phyloP scores from a whole-genome alignment of 2,888 invertebrate genomes.

The Oligia strigilis region DNA sequence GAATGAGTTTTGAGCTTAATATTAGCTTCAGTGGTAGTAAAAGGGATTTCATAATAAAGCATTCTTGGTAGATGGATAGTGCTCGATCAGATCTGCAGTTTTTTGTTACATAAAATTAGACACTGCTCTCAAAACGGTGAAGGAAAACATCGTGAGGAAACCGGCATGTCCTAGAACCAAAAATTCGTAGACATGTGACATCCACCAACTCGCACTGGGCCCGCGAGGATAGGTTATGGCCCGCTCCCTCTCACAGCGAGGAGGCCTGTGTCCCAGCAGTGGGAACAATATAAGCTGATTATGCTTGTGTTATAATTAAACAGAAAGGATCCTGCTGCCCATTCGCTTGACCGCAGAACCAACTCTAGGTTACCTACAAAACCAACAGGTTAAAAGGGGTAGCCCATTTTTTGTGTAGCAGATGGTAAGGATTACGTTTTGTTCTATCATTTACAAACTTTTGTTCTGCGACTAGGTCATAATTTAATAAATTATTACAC shows the following conservation, averaged over 20 bases:
- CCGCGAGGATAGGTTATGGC: neutral
- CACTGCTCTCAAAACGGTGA: neutral
- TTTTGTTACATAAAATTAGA: neutral
- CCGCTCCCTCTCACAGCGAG: neutral
- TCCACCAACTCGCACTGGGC: neutral
- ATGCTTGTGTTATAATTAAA: neutral
- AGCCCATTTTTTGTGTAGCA: neutral
- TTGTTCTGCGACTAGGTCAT: neutral
- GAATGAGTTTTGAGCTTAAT: neutral
- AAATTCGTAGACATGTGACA: neutral
- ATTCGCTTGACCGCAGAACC: neutral
- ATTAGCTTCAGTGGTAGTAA: neutral
- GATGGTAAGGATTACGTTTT: neutral
- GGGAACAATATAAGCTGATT: neutral
- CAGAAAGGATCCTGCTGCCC: neutral
- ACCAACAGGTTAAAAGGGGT: neutral
- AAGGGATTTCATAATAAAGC: neutral
- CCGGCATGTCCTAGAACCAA: neutral
- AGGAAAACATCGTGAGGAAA: neutral
- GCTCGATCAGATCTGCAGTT: neutral
- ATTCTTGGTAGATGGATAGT: neutral
- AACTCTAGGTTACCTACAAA: neutral
- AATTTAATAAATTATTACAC: conserved; percentile 36
- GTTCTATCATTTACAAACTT: conserved; percentile 20
- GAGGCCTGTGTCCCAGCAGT: neutral